Evolutionary conservation across 2,113 vertebrate genomes (phyloP).

Genomic region (Xiphorhynchus elegans): DNA sequence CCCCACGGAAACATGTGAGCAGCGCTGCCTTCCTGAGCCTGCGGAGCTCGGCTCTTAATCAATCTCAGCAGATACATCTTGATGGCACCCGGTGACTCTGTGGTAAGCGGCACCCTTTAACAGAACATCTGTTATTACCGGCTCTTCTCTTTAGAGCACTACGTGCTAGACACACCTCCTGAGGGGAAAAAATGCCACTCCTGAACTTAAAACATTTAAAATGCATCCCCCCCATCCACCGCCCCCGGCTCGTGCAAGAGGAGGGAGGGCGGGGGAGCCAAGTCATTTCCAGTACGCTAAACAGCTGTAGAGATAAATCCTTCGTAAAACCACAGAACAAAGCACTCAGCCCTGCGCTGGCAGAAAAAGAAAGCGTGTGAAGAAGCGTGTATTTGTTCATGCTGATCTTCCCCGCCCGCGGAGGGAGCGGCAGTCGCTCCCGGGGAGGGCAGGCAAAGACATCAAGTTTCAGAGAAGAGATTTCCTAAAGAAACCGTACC

Average conservation of each 20-base stretch:
- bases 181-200: background rate
- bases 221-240: background rate
- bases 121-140: conserved; percentile 40
- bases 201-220: conserved; percentile 41
- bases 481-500: background rate
- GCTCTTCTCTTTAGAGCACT: background rate
- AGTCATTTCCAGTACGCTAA: background rate
- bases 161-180: conserved; percentile 38
- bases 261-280: background rate
- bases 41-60: background rate
- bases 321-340: background rate
- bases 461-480: background rate
- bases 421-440: background rate
- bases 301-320: conserved; percentile 1
- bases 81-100: background rate
- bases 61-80: background rate
- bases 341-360: background rate
- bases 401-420: background rate
- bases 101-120: conserved; percentile 54
- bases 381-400: background rate
- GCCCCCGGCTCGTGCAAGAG: background rate
- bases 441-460: background rate
- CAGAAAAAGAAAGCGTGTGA: too few relatives aligned
- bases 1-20: background rate
- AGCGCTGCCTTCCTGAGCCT: background rate